phyloP scores from a whole-genome alignment of 2,888 invertebrate species.

The Girardia tigrina region DNA sequence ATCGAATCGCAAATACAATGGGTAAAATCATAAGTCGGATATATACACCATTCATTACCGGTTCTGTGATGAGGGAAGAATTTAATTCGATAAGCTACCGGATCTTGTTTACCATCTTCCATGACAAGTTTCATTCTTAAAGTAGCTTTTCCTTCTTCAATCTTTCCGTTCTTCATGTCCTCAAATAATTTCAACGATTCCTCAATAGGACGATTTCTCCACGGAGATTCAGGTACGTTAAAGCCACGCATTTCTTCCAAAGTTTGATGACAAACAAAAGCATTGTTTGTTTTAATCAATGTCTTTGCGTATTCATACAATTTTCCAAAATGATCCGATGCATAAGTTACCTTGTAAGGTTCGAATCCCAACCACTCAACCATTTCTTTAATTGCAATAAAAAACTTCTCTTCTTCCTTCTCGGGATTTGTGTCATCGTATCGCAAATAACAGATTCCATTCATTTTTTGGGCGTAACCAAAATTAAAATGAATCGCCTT shows the following conservation, averaged over 20 bases:
- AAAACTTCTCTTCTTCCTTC: slow-evolving; percentile 96
- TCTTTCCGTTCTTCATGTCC: slow-evolving; percentile 87
- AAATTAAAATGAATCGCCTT: slow-evolving; percentile 99
- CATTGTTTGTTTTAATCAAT: slow-evolving; percentile 69
- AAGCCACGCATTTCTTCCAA: slow-evolving; percentile 90
- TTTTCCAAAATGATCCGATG: slow-evolving; percentile 91
- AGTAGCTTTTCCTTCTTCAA: slow-evolving; percentile 87
- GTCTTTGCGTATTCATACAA: slow-evolving; percentile 78
- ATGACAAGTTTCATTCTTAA: slow-evolving; percentile 83
- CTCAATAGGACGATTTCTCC: slow-evolving; percentile 72
- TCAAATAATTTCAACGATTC: slow-evolving; percentile 82
- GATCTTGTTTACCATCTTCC: slow-evolving; percentile 97
- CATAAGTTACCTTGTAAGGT: slow-evolving; percentile 59
- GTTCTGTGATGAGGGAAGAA: slow-evolving; percentile 83
- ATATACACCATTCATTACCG: slow-evolving; percentile 82
- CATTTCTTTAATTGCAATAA: slow-evolving; percentile 78
- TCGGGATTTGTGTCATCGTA: slow-evolving; percentile 99
- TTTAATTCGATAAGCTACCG: slow-evolving; percentile 92
- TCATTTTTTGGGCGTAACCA: slow-evolving; percentile 67
- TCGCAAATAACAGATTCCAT: slow-evolving; percentile 64
- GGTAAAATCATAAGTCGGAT: slow-evolving; percentile 97
- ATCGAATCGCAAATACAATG: slow-evolving; percentile 96
- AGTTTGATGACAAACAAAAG: slow-evolving; percentile 91
- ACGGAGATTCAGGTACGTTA: slow-evolving; percentile 82
- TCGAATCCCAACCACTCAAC: slow-evolving; percentile 27